A percentile compares a stretch with the other conserved stretches of the same genome.
phyloP scores from a whole-genome alignment of 2,797 vertebrate genomes.

The Pipistrellus nathusii region DNA sequence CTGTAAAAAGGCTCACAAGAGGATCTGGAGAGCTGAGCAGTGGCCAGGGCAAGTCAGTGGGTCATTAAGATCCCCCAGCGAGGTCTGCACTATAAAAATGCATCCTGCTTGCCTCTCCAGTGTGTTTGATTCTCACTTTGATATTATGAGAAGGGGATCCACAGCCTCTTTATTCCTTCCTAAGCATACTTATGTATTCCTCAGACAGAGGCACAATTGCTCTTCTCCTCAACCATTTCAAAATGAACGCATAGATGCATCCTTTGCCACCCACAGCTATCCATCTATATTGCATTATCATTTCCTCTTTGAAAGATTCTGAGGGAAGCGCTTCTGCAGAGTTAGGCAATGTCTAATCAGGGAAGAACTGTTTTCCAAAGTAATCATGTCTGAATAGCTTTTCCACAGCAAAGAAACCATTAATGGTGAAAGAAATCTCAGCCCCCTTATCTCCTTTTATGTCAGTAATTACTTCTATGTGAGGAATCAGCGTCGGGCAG shows the following conservation, averaged over 20 bases:
- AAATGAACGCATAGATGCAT: not conserved
- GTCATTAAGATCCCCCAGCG: not conserved
- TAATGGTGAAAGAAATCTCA: slow-evolving; percentile 69
- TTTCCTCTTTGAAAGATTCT: slow-evolving; percentile 44
- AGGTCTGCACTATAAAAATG: not conserved
- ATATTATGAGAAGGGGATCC: not conserved
- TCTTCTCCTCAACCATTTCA: not conserved
- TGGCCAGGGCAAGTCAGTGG: not conserved
- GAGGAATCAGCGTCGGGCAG: slow-evolving; percentile 28
- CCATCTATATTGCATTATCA: not conserved
- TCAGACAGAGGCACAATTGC: not conserved
- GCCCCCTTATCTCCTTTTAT: slow-evolving; percentile 65
- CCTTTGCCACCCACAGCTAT: slow-evolving; percentile 2
- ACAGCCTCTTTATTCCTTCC: not conserved
- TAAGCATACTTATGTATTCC: not conserved
- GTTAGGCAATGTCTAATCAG: slow-evolving; percentile 63
- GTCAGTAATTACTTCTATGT: slow-evolving; percentile 67
- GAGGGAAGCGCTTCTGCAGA: not conserved
- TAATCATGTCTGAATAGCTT: slow-evolving; percentile 75
- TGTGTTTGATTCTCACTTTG: not conserved
- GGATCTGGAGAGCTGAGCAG: not conserved
- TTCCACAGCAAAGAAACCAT: slow-evolving; percentile 59
- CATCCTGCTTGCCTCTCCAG: not conserved
- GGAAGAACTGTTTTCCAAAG: slow-evolving; percentile 61
- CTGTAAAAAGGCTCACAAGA: slow-evolving; percentile 12